Evolutionary conservation across 37 sponge, comb jelly and placozoan species (phyloP).

Genomic region (Dysidea cf. avara): DNA sequence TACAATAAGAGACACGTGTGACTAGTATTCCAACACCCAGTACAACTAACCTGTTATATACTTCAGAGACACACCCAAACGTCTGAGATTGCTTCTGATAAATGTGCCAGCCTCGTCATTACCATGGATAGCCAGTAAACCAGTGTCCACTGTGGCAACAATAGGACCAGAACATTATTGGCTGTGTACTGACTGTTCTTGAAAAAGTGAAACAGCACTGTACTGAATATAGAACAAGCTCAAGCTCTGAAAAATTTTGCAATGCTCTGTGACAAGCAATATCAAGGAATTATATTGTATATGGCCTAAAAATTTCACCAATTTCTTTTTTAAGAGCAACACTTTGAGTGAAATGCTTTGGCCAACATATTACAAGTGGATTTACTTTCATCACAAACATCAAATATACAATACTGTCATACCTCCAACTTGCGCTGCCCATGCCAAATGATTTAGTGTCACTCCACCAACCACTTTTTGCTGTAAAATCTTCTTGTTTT

Average conservation of each 20-base stretch:
- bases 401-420: not conserved
- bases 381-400: too few species aligned
- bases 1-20: not conserved
- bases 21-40: not conserved
- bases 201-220: constrained; percentile 22
- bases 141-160: constrained; percentile 36
- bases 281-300: too few species aligned
- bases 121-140: constrained; percentile 84
- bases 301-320: too few species aligned
- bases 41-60: constrained; percentile 54
- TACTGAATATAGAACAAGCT: too few species aligned
- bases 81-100: constrained; percentile 39
- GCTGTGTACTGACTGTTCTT: not conserved
- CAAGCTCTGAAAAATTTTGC: too few species aligned
- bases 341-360: too few species aligned
- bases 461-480: constrained; percentile 80
- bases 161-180: not conserved
- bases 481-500: constrained; percentile 45
- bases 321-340: too few species aligned
- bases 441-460: constrained; percentile 80
- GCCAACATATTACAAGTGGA: too few species aligned
- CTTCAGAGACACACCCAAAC: constrained; percentile 57
- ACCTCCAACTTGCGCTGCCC: constrained; percentile 91
- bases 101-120: constrained; percentile 70
- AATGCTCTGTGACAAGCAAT: too few species aligned